Evolutionary conservation across 1,140 invertebrate species (phyloP).

Genomic region (Drosophila santomea): DNA sequence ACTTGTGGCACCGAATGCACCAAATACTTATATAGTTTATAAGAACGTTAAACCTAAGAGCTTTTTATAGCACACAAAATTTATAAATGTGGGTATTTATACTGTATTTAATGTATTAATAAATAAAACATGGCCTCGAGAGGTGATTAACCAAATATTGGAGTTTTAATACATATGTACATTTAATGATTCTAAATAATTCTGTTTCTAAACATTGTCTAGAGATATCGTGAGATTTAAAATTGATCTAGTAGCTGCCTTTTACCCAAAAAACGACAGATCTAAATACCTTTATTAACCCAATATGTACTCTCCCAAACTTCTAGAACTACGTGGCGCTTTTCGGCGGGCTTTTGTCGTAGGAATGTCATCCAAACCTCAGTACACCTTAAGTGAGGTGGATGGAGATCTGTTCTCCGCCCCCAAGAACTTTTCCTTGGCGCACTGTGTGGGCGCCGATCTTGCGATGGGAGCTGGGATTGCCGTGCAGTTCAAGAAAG

Average conservation of each 20-base stretch:
- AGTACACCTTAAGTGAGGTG: slow-evolving; percentile 72
- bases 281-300: background rate
- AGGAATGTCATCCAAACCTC: slow-evolving; percentile 44
- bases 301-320: slow-evolving; percentile 60
- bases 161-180: background rate
- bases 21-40: slow-evolving; percentile 63
- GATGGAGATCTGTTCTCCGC: slow-evolving; percentile 87
- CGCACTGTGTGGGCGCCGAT: slow-evolving; percentile 88
- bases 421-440: slow-evolving; percentile 85
- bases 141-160: slow-evolving; percentile 27
- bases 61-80: slow-evolving; percentile 30
- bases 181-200: background rate
- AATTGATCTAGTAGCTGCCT: background rate
- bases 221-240: too few relatives aligned
- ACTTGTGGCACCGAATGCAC: slow-evolving; percentile 65
- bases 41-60: slow-evolving; percentile 35
- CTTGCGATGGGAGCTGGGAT: slow-evolving; percentile 88
- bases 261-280: too few relatives aligned
- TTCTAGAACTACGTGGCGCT: slow-evolving; percentile 62
- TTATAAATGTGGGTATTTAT: slow-evolving; percentile 60
- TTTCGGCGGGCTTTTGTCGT: slow-evolving; percentile 62
- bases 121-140: slow-evolving; percentile 39
- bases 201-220: too few relatives aligned
- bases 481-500: slow-evolving; percentile 85
- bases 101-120: slow-evolving; percentile 38